These are phyloP conservation scores for Carcina quercana DNA, from an alignment of 2,888 invertebrate genomes.

Conservation along the genomic window DNA sequence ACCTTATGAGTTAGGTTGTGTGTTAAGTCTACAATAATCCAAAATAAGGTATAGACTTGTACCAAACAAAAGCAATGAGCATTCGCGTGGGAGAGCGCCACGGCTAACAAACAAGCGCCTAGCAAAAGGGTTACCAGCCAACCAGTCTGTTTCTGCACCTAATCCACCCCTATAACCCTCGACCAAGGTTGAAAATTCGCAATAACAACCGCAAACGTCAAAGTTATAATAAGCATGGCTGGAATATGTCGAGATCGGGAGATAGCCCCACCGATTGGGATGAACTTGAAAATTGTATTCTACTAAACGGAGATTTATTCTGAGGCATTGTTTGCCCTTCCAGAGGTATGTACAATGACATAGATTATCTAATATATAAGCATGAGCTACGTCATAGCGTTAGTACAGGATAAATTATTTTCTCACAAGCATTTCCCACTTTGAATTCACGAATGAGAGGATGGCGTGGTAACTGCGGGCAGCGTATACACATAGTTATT, in stretches of 20 bases:
- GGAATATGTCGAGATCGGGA: conserved; percentile 49
- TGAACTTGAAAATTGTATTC: conserved; percentile 49
- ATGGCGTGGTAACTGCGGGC: too few species aligned
- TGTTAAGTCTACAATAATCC: too few species aligned
- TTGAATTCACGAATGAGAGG: too few species aligned
- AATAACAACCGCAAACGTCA: conserved; percentile 1
- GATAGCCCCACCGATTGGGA: conserved; percentile 45
- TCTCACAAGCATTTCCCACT: too few species aligned
- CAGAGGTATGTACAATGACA: too few species aligned
- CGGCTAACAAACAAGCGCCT: conserved; percentile 49
- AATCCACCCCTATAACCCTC: conserved; percentile 19
- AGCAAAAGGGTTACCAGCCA: conserved; percentile 39
- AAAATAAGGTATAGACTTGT: too few species aligned
- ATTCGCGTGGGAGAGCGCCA: conserved; percentile 48
- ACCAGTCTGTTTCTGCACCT: conserved; percentile 22
- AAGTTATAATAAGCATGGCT: conserved; percentile 33
- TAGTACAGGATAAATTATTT: too few species aligned
- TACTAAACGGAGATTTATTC: conserved; percentile 43
- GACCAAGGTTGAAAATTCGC: conserved; percentile 10
- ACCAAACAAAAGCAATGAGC: conserved; percentile 51
- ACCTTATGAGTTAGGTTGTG: too few species aligned
- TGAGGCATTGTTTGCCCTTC: conserved; percentile 19
- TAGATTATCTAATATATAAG: too few species aligned
- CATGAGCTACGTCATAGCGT: too few species aligned
- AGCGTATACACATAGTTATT: too few species aligned